Base-by-base conservation (phyloP, 2,888 invertebrate genomes). In the Criorhina ranunculi region DNA sequence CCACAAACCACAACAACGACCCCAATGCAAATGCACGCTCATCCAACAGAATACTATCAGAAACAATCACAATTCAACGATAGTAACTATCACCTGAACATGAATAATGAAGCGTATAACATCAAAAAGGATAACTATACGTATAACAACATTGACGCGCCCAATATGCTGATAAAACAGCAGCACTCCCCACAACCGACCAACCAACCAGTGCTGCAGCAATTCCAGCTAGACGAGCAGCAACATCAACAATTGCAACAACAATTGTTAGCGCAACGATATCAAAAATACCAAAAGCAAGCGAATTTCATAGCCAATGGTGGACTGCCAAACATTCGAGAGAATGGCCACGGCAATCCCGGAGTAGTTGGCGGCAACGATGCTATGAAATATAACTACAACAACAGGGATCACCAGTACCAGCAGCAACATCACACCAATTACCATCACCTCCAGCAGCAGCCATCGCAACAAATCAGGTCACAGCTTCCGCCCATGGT, bases 401-500 rank as follows among this genome's bases (percentile, higher is more conserved):
- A 81, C 62, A 88, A 87, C 46, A 31, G 79, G 11, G 79, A 66
- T 7, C 70, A 70, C 7, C 79, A 80, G 2, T 88, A 88, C 64
- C 86, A 81, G 46, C 87, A 75, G 37, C 76, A 86, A 17, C 72
- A 70, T n/a, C 35, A 49, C 24, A 64, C 66, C 11, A 86, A 64
- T 40, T 86, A 85, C 15, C 81, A 81, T 67, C 77, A 79, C 17
- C 24, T 64, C 44, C 76, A 69, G n/a, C 73, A 67, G n/a, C 72
- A 67, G 35, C 81, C 78, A 37, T 44, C 78, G 5, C 66, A 87
- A 31, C 69, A 86, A 66, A 81, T 76, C 24, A 44, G 87, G 40
- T 66, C 66, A 1, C 85, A 85, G 24, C 5, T 80, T 91, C 92
- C 88, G 93, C 92, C 88, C 92, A 93, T 78, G 93, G 93, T 89